These are phyloP conservation scores for Thaumetopoea pityocampa DNA, from an alignment of 1,140 invertebrate species.

Conservation along the genomic window DNA sequence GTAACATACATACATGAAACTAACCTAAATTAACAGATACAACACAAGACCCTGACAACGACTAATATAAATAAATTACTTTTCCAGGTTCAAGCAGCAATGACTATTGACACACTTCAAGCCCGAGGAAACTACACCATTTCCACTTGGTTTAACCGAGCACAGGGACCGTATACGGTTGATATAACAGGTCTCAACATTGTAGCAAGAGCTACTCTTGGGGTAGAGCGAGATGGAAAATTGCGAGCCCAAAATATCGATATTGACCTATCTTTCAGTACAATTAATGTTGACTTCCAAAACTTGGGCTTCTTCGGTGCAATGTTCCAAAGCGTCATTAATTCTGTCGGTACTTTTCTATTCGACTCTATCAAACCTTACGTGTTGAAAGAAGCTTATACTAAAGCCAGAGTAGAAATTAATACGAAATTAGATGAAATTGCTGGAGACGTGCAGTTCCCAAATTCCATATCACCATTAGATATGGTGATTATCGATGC, in stretches of 20 bases:
- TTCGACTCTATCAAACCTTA: constrained; percentile 92
- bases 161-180: constrained; percentile 86
- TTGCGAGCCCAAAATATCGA: constrained; percentile 85
- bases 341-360: constrained; percentile 86
- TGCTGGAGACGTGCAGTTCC: constrained; percentile 82
- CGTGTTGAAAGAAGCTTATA: constrained; percentile 86
- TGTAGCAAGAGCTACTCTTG: constrained; percentile 79
- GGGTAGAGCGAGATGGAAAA: constrained; percentile 83
- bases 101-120: constrained; percentile 82
- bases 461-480: constrained; percentile 90
- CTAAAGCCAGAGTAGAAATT: constrained; percentile 80
- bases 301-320: constrained; percentile 85
- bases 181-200: constrained; percentile 82
- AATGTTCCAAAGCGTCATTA: constrained; percentile 86
- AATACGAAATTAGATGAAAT: constrained; percentile 81
- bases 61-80: constrained; percentile 5
- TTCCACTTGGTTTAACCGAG: constrained; percentile 81
- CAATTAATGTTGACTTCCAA: constrained; percentile 87
- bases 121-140: constrained; percentile 87
- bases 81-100: constrained; percentile 79
- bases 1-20: too few relatives aligned
- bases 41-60: too few relatives aligned
- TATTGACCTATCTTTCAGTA: constrained; percentile 87
- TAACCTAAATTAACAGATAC: too few relatives aligned
- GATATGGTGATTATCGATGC: constrained; percentile 87